Percentiles rank a stretch among this genome's conserved stretches.
Evolutionary conservation across 2,797 vertebrate genomes (phyloP).

Genomic region (Labroides dimidiatus): DNA sequence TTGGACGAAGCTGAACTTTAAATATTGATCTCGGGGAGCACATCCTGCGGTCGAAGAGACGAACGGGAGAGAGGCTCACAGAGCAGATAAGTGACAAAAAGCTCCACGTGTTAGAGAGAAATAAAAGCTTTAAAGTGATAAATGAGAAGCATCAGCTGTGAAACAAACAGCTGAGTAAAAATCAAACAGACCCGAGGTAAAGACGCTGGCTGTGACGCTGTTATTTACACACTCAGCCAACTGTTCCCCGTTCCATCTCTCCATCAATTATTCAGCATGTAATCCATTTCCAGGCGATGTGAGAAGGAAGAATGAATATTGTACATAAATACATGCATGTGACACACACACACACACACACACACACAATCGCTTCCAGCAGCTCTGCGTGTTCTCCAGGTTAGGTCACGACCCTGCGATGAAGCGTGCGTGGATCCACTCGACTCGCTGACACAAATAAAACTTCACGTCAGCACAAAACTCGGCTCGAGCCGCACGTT

Average conservation of each 20-base stretch:
- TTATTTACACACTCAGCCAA: conserved; percentile 47
- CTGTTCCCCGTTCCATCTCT: conserved; percentile 51
- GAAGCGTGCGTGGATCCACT: conserved; percentile 22
- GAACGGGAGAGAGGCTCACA: conserved; percentile 19
- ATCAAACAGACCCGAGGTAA: conserved; percentile 14
- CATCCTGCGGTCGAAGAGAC: conserved; percentile 40
- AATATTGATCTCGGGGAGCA: conserved; percentile 57
- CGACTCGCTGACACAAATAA: conserved; percentile 30
- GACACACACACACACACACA: conserved; percentile 50
- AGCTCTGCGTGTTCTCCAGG: conserved; percentile 24
- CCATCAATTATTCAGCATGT: conserved; percentile 76
- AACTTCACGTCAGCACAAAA: conserved; percentile 40
- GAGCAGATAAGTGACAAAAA: conserved; percentile 19
- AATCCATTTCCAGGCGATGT: conserved; percentile 63
- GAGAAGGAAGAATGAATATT: conserved; percentile 45
- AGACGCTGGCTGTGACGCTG: conserved; percentile 10
- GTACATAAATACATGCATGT: conserved; percentile 71
- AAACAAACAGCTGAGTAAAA: conserved; percentile 1
- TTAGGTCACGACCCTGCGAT: conserved; percentile 38
- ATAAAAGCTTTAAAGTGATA: conserved; percentile 11
- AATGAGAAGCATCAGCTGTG: conserved; percentile 16
- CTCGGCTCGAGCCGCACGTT: too few relatives aligned
- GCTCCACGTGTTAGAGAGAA: not conserved
- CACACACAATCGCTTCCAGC: conserved; percentile 3
- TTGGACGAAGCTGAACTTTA: conserved; percentile 44